phyloP scores from a whole-genome alignment of 2,113 vertebrate genomes.

The Mungos mungo region DNA sequence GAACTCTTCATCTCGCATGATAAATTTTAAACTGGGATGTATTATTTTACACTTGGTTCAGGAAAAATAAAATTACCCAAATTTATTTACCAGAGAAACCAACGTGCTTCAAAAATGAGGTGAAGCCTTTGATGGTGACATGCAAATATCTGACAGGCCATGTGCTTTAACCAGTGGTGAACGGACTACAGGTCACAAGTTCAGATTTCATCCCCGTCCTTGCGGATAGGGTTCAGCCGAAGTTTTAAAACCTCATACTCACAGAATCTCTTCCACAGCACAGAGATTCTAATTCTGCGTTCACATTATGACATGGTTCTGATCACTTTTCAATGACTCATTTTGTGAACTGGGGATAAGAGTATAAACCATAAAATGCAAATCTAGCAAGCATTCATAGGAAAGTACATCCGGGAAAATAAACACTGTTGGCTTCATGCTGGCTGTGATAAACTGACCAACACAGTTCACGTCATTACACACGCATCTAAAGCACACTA shows the following conservation, averaged over 20 bases:
- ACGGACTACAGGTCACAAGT: not conserved
- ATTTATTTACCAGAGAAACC: not conserved
- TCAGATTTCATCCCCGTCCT: not conserved
- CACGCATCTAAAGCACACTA: not conserved
- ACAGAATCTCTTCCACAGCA: not conserved
- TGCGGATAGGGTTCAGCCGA: not conserved
- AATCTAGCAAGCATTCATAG: not conserved
- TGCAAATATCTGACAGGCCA: constrained; percentile 9
- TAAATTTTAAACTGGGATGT: not conserved
- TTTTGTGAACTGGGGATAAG: not conserved
- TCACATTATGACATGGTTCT: not conserved
- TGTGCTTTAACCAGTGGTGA: not conserved
- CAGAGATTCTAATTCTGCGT: not conserved
- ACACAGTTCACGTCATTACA: not conserved
- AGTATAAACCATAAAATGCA: not conserved
- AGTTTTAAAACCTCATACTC: not conserved
- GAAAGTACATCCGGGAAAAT: not conserved
- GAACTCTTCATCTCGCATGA: not conserved
- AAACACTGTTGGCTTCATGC: not conserved
- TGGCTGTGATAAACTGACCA: not conserved
- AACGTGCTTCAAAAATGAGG: not conserved
- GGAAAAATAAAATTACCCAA: not conserved
- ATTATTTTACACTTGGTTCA: not conserved
- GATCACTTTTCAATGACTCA: not conserved
- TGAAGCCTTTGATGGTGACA: not conserved